phyloP scores from a whole-genome alignment of 2,113 vertebrate species.

The Nymphicus hollandicus region DNA sequence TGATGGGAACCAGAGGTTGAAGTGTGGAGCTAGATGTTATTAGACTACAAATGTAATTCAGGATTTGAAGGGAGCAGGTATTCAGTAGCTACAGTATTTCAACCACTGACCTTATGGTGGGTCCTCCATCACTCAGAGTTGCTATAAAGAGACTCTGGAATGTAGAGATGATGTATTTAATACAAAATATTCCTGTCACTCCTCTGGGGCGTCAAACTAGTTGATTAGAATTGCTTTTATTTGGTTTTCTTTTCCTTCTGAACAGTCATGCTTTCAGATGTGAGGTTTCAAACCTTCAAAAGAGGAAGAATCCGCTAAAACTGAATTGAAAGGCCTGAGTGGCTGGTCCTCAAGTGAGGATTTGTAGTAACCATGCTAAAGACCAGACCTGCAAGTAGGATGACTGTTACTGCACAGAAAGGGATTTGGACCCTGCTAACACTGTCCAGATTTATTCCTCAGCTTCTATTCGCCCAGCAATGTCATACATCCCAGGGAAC shows the following conservation, averaged over 20 bases:
- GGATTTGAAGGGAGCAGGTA: not conserved
- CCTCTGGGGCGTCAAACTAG: not conserved
- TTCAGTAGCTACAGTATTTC: not conserved
- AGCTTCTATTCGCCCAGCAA: not conserved
- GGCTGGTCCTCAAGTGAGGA: not conserved
- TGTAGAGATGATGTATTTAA: not conserved
- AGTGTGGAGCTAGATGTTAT: not conserved
- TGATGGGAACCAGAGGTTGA: not conserved
- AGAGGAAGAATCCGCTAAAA: not conserved
- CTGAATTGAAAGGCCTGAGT: not conserved
- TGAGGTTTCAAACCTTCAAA: not conserved
- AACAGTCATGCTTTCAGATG: not conserved
- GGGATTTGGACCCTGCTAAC: not conserved
- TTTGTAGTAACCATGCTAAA: not conserved
- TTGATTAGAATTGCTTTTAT: not conserved
- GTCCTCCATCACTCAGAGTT: not conserved
- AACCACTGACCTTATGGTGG: not conserved
- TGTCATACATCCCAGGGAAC: not conserved
- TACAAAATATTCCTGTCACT: not conserved
- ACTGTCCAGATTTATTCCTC: not conserved
- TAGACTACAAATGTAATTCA: not conserved
- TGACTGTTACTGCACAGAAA: not conserved
- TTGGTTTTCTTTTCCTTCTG: not conserved
- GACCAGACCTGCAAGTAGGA: not conserved
- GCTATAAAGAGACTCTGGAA: not conserved